Base-by-base conservation (phyloP, 2,888 invertebrate genomes). In the Andrena haemorrhoa region DNA sequence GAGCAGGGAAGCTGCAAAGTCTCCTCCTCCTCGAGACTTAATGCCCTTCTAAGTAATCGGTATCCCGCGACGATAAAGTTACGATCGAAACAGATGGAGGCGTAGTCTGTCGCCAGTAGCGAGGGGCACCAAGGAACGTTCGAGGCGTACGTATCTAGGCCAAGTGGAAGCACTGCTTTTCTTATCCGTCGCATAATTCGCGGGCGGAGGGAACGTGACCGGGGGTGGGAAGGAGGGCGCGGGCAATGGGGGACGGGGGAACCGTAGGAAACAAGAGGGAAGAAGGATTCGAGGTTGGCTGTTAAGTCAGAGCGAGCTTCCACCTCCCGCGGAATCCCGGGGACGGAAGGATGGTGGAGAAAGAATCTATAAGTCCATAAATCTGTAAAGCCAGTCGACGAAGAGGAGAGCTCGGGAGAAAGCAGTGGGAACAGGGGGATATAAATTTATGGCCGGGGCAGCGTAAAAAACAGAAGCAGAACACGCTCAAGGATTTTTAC, bases 291-390 rank as follows among this genome's bases (percentile, higher is more conserved):
- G 77, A 79, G 71, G 81, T 64, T 65, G 72, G 49, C 33, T 65
- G 76, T n/a, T 64, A 78, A 56, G 83, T 73, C 77, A 49, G 75
- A 33, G 75, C 53, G 82, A 83, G 83, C 82, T 82, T 88, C 69
- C 66, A 73, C 51, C 73, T 61, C 16, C 56, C 79, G 71, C 65
- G 70, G 66, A 73, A 74, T 86, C 61, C 79, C 29, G 63, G 64
- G 68, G 69, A 69, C 33, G 77, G 75, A 71, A 47, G 53, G 75
- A 80, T 79, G 86, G 85, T 87, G 87, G 84, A 86, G 87, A 87
- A 91, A 91, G 90, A 90, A 93, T 93, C 93, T 92, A 93, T 93
- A 92, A 93, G 91, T 91, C 91, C 91, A 91, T 93, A 93, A 93
- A 93, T 93, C 91, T 92, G 87, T 75, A 75, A 82, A 85, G 83